A percentile compares a stretch with the other conserved stretches of the same genome.
Evolutionary conservation across 35 echinoderm and acorn worm species (phyloP).

Genomic region (Patiria miniata): DNA sequence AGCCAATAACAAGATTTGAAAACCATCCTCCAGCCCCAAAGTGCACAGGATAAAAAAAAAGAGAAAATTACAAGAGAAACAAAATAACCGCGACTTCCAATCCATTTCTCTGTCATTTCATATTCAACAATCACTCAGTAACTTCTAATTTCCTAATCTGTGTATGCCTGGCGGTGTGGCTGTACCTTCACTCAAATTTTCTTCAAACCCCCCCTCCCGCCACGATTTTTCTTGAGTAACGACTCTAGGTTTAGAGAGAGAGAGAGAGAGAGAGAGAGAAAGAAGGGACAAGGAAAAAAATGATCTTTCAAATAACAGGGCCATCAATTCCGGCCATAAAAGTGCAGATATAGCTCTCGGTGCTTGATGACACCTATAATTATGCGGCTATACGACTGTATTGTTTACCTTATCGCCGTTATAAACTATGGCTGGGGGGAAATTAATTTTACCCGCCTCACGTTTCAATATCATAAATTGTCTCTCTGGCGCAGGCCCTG

Average conservation of each 20-base stretch:
- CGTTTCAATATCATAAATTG: conserved; percentile 29
- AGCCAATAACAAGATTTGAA: too few relatives aligned
- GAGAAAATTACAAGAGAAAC: background rate
- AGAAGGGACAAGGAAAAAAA: background rate
- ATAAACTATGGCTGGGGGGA: conserved; percentile 16
- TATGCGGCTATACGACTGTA: background rate
- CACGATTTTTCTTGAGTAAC: too few relatives aligned
- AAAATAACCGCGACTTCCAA: background rate
- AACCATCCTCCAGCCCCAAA: too few relatives aligned
- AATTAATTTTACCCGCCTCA: conserved; percentile 22
- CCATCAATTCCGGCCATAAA: conserved; percentile 25
- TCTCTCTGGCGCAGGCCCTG: background rate
- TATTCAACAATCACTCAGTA: conserved; percentile 23
- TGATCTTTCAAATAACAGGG: conserved; percentile 41
- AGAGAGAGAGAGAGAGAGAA: background rate
- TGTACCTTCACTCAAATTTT: background rate
- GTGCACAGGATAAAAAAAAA: background rate
- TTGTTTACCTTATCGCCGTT: conserved; percentile 15
- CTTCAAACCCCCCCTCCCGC: background rate
- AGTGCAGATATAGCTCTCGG: conserved; percentile 2
- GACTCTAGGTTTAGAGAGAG: too few relatives aligned
- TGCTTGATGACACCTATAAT: conserved; percentile 25
- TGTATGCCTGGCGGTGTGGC: background rate
- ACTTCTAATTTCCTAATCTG: conserved; percentile 30
- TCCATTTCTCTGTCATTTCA: conserved; percentile 31